Percentiles rank a stretch among this genome's conserved stretches.
phyloP scores from a whole-genome alignment of 1,140 invertebrate genomes.

The Melitaea cinxia region DNA sequence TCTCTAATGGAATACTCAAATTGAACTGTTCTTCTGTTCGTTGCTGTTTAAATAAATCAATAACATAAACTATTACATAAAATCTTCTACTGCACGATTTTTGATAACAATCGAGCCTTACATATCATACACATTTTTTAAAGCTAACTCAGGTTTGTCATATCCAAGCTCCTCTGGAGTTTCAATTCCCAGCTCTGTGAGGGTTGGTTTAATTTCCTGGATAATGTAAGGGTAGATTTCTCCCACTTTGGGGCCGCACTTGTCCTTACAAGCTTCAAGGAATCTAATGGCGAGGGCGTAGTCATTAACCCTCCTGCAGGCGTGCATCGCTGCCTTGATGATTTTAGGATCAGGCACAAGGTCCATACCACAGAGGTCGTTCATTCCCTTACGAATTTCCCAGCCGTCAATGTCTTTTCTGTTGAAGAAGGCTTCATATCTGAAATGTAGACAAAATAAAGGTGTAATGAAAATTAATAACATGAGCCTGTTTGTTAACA shows the following conservation, averaged over 20 bases:
- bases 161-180: slow-evolving; percentile 98
- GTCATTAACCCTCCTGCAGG: slow-evolving; percentile 96
- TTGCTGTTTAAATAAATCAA: slow-evolving; percentile 71
- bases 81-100: slow-evolving; percentile 67
- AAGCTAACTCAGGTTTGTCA: slow-evolving; percentile 97
- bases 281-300: slow-evolving; percentile 95
- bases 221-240: slow-evolving; percentile 96
- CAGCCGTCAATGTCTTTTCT: slow-evolving; percentile 96
- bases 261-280: slow-evolving; percentile 95
- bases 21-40: slow-evolving; percentile 34
- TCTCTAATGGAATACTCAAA: slow-evolving; percentile 45
- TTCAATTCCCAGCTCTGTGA: slow-evolving; percentile 95
- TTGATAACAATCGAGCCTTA: slow-evolving; percentile 44
- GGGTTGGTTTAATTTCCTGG: slow-evolving; percentile 95
- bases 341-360: slow-evolving; percentile 97
- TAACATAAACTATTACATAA: slow-evolving; percentile 76
- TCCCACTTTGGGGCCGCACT: slow-evolving; percentile 90
- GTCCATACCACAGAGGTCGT: slow-evolving; percentile 93
- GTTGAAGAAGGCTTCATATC: slow-evolving; percentile 94
- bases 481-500: no score
- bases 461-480: no score
- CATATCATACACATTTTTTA: slow-evolving; percentile 87
- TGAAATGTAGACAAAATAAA: slow-evolving; percentile 55
- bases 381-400: slow-evolving; percentile 96
- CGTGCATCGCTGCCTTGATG: slow-evolving; percentile 94